These are phyloP conservation scores for Berghia stephanieae DNA, from an alignment of 1,140 invertebrate genomes.

Conservation along the genomic window DNA sequence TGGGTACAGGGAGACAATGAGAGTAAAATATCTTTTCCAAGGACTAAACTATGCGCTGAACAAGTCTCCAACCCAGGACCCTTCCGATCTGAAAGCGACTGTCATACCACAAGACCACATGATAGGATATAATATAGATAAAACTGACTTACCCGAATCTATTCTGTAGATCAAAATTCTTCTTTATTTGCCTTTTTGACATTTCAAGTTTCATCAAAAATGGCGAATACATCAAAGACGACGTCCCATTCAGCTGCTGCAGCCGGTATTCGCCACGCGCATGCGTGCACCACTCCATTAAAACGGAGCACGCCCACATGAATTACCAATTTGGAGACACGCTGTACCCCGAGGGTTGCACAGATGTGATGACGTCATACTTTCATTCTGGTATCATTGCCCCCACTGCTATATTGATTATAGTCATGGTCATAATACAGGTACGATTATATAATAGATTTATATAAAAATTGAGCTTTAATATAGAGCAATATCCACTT, in stretches of 20 bases:
- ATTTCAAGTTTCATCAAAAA: slow-evolving; percentile 33
- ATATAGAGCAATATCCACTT: too few species aligned
- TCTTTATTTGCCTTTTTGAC: too few species aligned
- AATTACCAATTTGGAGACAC: slow-evolving; percentile 49
- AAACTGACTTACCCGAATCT: too few species aligned
- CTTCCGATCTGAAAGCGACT: too few species aligned
- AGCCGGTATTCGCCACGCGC: slow-evolving; percentile 36
- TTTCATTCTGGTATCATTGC: slow-evolving; percentile 36
- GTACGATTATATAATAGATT: background rate
- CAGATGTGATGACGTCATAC: slow-evolving; percentile 37
- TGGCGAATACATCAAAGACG: slow-evolving; percentile 43
- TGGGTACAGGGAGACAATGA: too few species aligned
- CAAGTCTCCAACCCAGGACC: too few species aligned
- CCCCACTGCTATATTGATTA: slow-evolving; percentile 30
- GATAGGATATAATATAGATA: too few species aligned
- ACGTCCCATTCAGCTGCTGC: slow-evolving; percentile 59
- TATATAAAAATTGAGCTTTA: too few species aligned
- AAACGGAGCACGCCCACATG: slow-evolving; percentile 39
- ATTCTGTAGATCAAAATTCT: too few species aligned
- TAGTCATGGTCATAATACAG: slow-evolving; percentile 32
- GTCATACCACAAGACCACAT: too few species aligned
- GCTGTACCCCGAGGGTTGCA: slow-evolving; percentile 47
- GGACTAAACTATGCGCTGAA: too few species aligned
- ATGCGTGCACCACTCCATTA: slow-evolving; percentile 51
- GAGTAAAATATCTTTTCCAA: too few species aligned